Evolutionary conservation across 2,113 vertebrate species (phyloP).

Genomic region (Chamaea fasciata): DNA sequence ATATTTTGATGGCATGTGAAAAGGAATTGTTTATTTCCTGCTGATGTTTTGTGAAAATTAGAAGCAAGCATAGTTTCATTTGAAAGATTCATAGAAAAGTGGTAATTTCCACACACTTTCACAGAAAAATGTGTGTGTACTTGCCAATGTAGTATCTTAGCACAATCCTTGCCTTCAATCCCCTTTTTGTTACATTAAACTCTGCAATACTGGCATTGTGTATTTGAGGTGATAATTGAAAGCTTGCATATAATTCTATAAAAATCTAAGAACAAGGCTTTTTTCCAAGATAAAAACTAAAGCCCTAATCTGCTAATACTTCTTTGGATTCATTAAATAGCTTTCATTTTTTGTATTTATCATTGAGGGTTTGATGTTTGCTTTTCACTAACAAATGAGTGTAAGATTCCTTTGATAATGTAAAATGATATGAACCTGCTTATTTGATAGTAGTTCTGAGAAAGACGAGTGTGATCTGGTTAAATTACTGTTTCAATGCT

Average conservation of each 20-base stretch:
- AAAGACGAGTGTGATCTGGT: not conserved
- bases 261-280: not conserved
- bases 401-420: not conserved
- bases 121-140: not conserved
- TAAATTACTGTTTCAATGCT: not conserved
- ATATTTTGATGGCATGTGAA: not conserved
- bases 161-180: not conserved
- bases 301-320: not conserved
- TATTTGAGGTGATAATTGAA: not conserved
- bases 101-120: not conserved
- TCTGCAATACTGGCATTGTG: not conserved
- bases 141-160: not conserved
- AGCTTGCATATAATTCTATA: not conserved
- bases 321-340: not conserved
- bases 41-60: not conserved
- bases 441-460: not conserved
- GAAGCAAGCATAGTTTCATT: not conserved
- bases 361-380: not conserved
- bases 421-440: not conserved
- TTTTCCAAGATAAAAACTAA: not conserved
- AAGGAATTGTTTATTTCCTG: not conserved
- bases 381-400: not conserved
- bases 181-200: not conserved
- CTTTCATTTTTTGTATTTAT: not conserved
- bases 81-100: not conserved